Base-by-base conservation (phyloP, 1,140 invertebrate genomes). In the Aphis gossypii region DNA sequence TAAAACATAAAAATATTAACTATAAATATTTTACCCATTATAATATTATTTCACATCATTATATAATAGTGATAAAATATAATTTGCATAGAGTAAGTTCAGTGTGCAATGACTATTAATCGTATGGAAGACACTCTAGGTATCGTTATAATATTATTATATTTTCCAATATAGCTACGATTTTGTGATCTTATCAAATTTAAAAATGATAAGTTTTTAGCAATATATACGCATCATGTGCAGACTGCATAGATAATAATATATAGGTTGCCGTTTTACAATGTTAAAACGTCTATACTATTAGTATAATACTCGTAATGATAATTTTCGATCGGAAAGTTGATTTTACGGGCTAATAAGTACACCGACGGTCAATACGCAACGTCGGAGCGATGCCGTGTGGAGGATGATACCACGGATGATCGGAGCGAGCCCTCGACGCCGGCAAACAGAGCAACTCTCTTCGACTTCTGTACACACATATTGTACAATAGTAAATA, bases 271-370 rank as follows among this genome's bases (percentile, higher is more conserved):
- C 51, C 20, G 20, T 51, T 54, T 89, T 48, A 87, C 25, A n/a
- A n/a, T 48, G 41, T 5, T 46, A 18, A 48, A 87, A 44, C 68
- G 8, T 51, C 90, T 76, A 25, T n/a, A 3, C 38, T 41, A 41
- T n/a, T 82, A 46, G 25, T 68, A 5, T 68, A 68, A 23, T 54
- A 54, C 51, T 92, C 54, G 23, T 35, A 30, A 84, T 92, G 35
- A 25, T 92, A 30, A 35, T 35, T 35, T 35, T 44, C 82, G 82
- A 82, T 84, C 35, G 46, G 76, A 92, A 92, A 92, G 82, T 84
- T 84, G 30, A 9, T 83, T 92, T 92, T 92, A 82, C 91, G 46
- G 76, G 25, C 68, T 44, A 35, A 51, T 51, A 92, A 92, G n/a
- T 35, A 46, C 41, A 54, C 87, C 87, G 30, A 76, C 14, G 30